Base-by-base conservation (phyloP, 1,140 invertebrate species). In the Temnothorax longispinosus region DNA sequence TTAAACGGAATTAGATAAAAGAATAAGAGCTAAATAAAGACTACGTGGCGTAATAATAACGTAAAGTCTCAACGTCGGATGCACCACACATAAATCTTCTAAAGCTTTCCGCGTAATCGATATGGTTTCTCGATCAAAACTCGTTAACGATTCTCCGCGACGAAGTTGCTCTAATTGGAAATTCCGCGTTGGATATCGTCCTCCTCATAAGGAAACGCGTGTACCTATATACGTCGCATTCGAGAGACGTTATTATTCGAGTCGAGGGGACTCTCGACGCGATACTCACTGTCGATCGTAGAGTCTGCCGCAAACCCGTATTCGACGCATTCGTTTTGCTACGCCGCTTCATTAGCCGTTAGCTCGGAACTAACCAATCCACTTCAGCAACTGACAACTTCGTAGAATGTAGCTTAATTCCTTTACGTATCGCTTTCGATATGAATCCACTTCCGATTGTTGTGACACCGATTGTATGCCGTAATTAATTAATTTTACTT, bases 61-160 rank as follows among this genome's bases (percentile, higher is more conserved):
- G 38, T 72, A 21, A 58, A 72, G 27, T 60, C 72, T 82, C 54
- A 18, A 67, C 52, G 18, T 11, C 18, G 52, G 41, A 74, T 75
- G 76, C 50, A 76, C 32, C 56, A 74, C 32, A 52, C 87, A 65
- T 89, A 89, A 89, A 89, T 89, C 88, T 87, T 62, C 52, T 15
- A 56, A 76, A 85, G 56, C 71, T 50, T 58, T 72, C 87, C 84
- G 44, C 69, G 76, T 85, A 89, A 89, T 89, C 88, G 88, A 90
- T 89, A 87, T 69, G 76, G 88, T 82, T 89, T 90, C 88, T 89
- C 88, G 88, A 85, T 89, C 88, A 90, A 89, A 89, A 85, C 88
- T 90, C 88, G 88, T 90, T 90, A 89, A 85, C 77, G 85, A 87
- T 90, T 89, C 88, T 58, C 85, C 80, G 72, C 64, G 88, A 77